Evolutionary conservation across 2,797 vertebrate genomes (phyloP).

Genomic region (Coranthus polyacanthus): DNA sequence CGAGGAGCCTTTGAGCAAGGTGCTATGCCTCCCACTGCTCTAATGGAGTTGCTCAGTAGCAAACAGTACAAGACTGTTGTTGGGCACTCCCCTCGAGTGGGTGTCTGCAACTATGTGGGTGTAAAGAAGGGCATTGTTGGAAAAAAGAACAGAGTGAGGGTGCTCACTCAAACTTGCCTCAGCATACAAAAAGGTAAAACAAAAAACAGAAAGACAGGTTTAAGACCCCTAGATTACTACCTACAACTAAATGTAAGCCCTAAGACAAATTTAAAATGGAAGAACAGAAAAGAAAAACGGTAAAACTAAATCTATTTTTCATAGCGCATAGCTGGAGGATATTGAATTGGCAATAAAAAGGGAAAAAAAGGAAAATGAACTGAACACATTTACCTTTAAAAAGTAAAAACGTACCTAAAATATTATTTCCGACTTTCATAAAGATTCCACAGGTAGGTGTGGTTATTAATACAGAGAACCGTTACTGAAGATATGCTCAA

Average conservation of each 20-base stretch:
- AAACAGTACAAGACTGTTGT: conserved; percentile 48
- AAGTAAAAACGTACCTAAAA: background rate
- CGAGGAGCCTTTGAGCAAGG: conserved; percentile 70
- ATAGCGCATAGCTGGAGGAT: background rate
- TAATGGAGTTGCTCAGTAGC: conserved; percentile 52
- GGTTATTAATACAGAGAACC: no score
- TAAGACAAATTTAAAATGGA: conserved; percentile 35
- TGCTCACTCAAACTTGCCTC: conserved; percentile 48
- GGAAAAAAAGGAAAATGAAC: background rate
- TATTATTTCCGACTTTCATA: no score
- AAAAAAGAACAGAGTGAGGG: conserved; percentile 40
- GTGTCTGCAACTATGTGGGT: conserved; percentile 68
- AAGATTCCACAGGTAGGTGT: no score
- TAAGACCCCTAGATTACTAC: conserved; percentile 21
- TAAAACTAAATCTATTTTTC: conserved; percentile 1
- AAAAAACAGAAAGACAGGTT: conserved; percentile 33
- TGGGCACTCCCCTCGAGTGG: conserved; percentile 69
- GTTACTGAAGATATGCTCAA: background rate
- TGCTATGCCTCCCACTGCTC: conserved; percentile 61
- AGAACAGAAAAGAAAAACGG: conserved; percentile 12
- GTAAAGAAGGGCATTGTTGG: conserved; percentile 60
- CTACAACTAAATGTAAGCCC: conserved; percentile 42
- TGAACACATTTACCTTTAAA: background rate
- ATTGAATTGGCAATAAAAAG: background rate
- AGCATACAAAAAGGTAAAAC: conserved; percentile 47